Conservation (phyloP, 2,797 vertebrate species). For the Acestrorhynchus altus region DNA sequence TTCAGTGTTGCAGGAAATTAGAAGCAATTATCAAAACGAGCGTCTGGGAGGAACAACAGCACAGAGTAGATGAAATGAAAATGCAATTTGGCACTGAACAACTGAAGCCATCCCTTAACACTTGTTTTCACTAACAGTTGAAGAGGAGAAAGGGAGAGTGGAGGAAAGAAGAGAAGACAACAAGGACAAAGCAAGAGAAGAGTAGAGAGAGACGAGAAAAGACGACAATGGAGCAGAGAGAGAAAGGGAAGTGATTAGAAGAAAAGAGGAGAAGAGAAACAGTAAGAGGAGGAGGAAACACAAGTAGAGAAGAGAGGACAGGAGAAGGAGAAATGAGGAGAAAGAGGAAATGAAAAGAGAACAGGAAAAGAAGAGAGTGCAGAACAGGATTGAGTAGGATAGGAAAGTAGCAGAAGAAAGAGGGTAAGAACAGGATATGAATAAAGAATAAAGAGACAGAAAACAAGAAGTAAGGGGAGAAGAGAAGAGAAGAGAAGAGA, state of each 20-base stretch:
- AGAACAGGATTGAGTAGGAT: too few species aligned
- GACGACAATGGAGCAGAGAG: too few species aligned
- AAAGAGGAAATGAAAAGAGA: constrained; percentile 9
- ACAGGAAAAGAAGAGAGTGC: too few species aligned
- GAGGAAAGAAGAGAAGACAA: not conserved
- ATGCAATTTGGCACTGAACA: constrained; percentile 4
- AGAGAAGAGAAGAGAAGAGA: constrained; percentile 1
- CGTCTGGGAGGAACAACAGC: constrained; percentile 16
- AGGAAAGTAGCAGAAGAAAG: too few species aligned
- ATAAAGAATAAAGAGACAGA: too few species aligned
- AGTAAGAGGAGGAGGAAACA: too few species aligned
- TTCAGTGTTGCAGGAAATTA: constrained; percentile 16
- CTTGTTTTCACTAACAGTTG: not conserved
- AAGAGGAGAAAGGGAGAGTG: not conserved
- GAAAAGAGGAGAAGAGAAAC: constrained; percentile 47
- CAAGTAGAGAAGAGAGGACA: too few species aligned
- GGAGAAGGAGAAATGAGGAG: too few species aligned
- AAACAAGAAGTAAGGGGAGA: too few species aligned
- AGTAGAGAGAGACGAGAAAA: not conserved
- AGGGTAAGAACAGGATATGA: too few species aligned
- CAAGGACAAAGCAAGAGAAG: not conserved
- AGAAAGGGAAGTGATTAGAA: not conserved
- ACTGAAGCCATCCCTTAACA: not conserved
- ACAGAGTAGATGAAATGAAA: not conserved
- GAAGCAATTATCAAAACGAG: constrained; percentile 23